Conservation (phyloP, 1,140 invertebrate genomes). For the Gonatopus flavifemur region DNA sequence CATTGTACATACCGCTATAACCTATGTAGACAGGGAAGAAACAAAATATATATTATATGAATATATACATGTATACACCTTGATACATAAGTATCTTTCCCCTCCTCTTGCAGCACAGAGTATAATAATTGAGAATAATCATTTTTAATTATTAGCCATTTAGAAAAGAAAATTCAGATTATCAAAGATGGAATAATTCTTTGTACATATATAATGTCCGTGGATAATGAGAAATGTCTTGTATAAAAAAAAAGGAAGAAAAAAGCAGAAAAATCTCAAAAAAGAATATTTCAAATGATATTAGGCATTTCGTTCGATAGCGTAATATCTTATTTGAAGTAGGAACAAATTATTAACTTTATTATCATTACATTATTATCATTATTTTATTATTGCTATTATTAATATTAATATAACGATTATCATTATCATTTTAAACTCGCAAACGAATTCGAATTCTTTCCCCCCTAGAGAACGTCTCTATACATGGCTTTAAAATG, state of each 20-base stretch:
- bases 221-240: conserved; percentile 24
- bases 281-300: too few species aligned
- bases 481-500: conserved; percentile 6
- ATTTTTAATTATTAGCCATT: conserved; percentile 34
- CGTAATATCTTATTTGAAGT: neutral
- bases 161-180: conserved; percentile 19
- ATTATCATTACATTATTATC: too few species aligned
- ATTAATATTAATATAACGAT: too few species aligned
- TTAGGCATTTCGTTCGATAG: too few species aligned
- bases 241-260: conserved; percentile 30
- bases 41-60: conserved; percentile 19
- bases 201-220: conserved; percentile 27
- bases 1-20: too few species aligned
- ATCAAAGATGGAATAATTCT: conserved; percentile 22
- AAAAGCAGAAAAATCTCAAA: too few species aligned
- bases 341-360: conserved; percentile 15
- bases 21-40: too few species aligned
- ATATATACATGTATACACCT: conserved; percentile 7
- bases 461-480: conserved; percentile 15
- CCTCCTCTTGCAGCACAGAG: conserved; percentile 24
- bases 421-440: too few species aligned
- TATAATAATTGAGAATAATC: conserved; percentile 26
- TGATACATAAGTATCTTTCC: conserved; percentile 1
- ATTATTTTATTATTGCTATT: too few species aligned
- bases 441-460: conserved; percentile 15